Base-by-base conservation (phyloP, 2,797 vertebrate genomes). In the Tolypeutes matacus region DNA sequence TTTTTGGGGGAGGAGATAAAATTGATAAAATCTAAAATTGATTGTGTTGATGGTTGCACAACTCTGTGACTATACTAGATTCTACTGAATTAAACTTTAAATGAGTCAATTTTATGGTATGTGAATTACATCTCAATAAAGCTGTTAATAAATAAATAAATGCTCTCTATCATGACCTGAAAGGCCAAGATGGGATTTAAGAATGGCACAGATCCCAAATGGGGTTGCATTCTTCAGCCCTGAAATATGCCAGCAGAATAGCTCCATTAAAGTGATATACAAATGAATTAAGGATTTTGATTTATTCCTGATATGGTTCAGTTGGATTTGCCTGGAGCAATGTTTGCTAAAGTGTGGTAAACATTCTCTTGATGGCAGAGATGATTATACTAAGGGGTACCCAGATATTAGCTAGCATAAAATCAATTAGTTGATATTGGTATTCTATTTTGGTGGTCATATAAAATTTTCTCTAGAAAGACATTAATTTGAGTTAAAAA, bases 91-190 rank as follows among this genome's bases (percentile, higher is more conserved):
- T 86, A n/a, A 31, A 67, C 39, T 77, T 91, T 62, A 91, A 93
- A 34, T 86, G 60, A 31, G 15, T 76, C 58, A 36, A 42, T 36
- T 67, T 85, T 78, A 85, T 77, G 34, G 25, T 27, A 83, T 51
- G 25, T 72, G 46, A 82, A 36, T 65, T 91, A 51, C 36, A 78
- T 65, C 62, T 86, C 64, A 77, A 84, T 87, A 90, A 64, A 90
- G 25, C 13, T 51, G 23, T 60, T 88, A 67, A n/a, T 65, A 15
- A 46, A 34, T 39, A 31, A 67, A 34, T 34, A 67, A 67, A 20
- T 11, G 20, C 29, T 65, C 20, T 92, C 95, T 31, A 46, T 60
- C 27, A 77, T 86, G 60, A 82, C 7, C 49, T 73, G 77, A 23
- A 58, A 86, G 27, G 60, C 56, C 39, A 80, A 46, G 46, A 65